Percentiles rank a stretch among this genome's conserved stretches.
phyloP scores from a whole-genome alignment of 2,113 vertebrate genomes.

The Hemiscyllium ocellatum region DNA sequence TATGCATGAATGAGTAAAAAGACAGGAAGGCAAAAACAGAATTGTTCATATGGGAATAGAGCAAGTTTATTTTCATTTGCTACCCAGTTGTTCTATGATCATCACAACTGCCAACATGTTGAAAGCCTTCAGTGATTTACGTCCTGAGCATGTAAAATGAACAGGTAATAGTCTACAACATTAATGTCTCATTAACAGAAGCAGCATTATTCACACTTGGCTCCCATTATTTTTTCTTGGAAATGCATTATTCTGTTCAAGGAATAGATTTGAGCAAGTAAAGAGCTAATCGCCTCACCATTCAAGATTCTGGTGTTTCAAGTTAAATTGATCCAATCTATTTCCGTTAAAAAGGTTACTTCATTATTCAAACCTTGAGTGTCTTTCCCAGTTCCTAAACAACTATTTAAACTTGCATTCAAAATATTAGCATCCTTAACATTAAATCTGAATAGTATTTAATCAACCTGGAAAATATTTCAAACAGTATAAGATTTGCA shows the following conservation, averaged over 20 bases:
- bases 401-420: not conserved
- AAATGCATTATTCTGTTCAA: not conserved
- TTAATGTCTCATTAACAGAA: not conserved
- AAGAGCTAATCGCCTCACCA: not conserved
- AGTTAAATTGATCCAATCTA: not conserved
- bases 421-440: not conserved
- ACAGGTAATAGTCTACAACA: not conserved
- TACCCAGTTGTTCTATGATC: not conserved
- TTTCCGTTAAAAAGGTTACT: not conserved
- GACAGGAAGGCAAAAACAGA: not conserved
- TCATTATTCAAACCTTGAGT: not conserved
- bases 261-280: not conserved
- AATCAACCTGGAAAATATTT: not conserved
- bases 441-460: not conserved
- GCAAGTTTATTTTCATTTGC: not conserved
- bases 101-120: not conserved
- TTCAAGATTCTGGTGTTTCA: not conserved
- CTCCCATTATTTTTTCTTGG: not conserved
- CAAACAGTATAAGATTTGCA: not conserved
- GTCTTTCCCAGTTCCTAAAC: not conserved
- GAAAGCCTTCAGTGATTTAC: not conserved
- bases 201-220: not conserved
- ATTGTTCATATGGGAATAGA: not conserved
- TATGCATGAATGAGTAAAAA: not conserved
- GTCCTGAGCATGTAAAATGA: not conserved